A percentile compares a stretch with the other conserved stretches of the same genome.
Evolutionary conservation across 1,140 invertebrate genomes (phyloP).

Genomic region (Tribolium madens): DNA sequence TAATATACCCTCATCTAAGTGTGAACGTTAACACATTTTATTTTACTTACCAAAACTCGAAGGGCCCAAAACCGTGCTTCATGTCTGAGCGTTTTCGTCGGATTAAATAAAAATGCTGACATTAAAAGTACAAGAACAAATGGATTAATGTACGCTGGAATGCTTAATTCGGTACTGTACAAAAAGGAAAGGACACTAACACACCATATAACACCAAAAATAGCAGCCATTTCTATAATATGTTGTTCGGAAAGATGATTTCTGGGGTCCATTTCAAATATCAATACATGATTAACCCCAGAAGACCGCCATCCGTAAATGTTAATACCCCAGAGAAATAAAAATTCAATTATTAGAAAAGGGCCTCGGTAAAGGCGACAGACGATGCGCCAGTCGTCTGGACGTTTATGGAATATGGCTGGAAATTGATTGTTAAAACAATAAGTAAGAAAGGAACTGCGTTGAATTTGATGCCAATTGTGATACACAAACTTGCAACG

Average conservation of each 20-base stretch:
- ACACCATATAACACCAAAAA: conserved; percentile 96
- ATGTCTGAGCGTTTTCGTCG: conserved; percentile 90
- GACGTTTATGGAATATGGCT: conserved; percentile 78
- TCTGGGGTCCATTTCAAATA: conserved; percentile 98
- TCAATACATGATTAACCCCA: conserved; percentile 98
- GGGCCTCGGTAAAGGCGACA: conserved; percentile 93
- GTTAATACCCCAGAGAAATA: conserved; percentile 97
- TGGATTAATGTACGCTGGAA: conserved; percentile 93
- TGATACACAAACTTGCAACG: no score
- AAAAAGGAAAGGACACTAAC: conserved; percentile 85
- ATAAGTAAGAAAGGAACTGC: no score
- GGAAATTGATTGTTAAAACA: conserved; percentile 59
- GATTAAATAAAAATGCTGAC: conserved; percentile 91
- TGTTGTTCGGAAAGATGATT: conserved; percentile 97
- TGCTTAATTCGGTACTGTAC: conserved; percentile 87
- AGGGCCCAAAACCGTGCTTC: conserved; percentile 90
- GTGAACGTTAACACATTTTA: no score
- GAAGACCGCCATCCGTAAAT: conserved; percentile 99
- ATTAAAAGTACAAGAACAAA: conserved; percentile 89
- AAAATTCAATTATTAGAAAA: conserved; percentile 91
- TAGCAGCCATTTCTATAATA: conserved; percentile 94
- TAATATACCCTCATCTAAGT: no score
- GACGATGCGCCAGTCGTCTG: conserved; percentile 82
- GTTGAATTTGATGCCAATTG: not conserved
- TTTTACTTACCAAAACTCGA: conserved; percentile 77